Evolutionary conservation across 2,797 vertebrate genomes (phyloP), one percentile per base, ranked within the genome.

Genomic region (Mastacembelus armatus): DNA sequence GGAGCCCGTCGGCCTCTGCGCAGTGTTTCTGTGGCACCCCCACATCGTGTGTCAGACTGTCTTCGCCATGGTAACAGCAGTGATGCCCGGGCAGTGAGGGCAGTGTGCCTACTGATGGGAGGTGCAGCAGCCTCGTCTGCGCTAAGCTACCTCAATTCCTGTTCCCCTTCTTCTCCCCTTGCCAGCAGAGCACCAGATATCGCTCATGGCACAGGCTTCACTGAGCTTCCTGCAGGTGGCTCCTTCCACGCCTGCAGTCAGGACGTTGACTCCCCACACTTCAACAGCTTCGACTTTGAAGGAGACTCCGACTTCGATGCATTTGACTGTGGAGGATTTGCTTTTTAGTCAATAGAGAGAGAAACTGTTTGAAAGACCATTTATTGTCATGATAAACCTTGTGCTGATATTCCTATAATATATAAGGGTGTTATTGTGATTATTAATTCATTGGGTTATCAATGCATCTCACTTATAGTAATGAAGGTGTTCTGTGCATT

Each of bases 31-130:
- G 61, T 84, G 38, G 69, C 82, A 2, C 88, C 88, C 0, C 86
- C 90, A 11, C 92, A 92, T 6, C 93, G 83, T 1, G 74, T 92
- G 1, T 91, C 93, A 0, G 91, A 90, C 56, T 96, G 94, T 57
- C 94, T 96, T 33, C 94, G 94, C 57, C 95, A 96, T 7, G 94
- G 94, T 39, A 93, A 94, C 85, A 94, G 93, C 89, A 92, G 92
- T 1, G 93, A 93, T 5, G 93, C 86, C 0, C 89, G 92, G 30
- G 92, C 93, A 0, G 93, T 95, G 61, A 76, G 93, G 75, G 94
- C 94, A 0, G 93, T 95, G 55, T 95, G 94, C 45, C 81, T 96
- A 60, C 83, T 95, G 81, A 94, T 95, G 94, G 95, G 94, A 0
- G 94, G 93, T 5, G 92, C 94, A 0, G 94, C 94, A 0, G 93